Evolutionary conservation across 2,113 vertebrate species (phyloP), one percentile per base, ranked within the genome.

Genomic region (Labeo catla): DNA sequence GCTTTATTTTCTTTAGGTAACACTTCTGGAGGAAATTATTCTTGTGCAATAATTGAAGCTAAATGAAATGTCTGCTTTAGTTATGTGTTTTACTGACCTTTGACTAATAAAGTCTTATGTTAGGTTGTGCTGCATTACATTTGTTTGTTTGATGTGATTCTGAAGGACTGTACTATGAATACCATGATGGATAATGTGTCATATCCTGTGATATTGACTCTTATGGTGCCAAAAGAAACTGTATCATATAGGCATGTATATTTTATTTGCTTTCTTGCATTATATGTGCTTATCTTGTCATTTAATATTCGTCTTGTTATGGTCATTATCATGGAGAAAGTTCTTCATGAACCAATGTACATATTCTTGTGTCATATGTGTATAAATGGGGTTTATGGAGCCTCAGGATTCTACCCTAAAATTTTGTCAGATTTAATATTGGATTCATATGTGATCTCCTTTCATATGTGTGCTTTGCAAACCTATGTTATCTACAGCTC

Each of bases 261-360:
- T 83, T 74, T 50, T 23, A 52, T 43, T 84, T 79, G 83, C 34
- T 84, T n/a, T 72, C 36, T 73, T 47, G 63, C 13, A 47, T 76
- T 80, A 28, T 87, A 34, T 70, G 6, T 61, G 43, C 72, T 73
- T 61, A 84, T 80, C 57, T 36, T 87, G 19, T 39, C 49, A n/a
- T 80, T 87, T 4, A 77, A 84, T 84, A 23, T 87, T 21, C n/a
- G 8, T 21, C 9, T 87, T 57, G 59, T 84, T 45, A 1, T 43
- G 6, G 77, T 83, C 19, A 80, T 87, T 50, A 19, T 84, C 7
- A 39, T 73, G 21, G 82, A 80, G 23, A 87, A 84, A 78, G 39
- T 63, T 73, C 65, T 87, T 65, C 82, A 84, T 84, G 86, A 84
- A 47, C 86, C 86, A 2, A 84, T 87, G 82, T 87, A 84, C 80